A percentile compares a stretch with the other conserved stretches of the same genome.
These are phyloP conservation scores for Sciaenops ocellatus DNA, from an alignment of 2,797 vertebrate genomes.

Conservation along the genomic window DNA sequence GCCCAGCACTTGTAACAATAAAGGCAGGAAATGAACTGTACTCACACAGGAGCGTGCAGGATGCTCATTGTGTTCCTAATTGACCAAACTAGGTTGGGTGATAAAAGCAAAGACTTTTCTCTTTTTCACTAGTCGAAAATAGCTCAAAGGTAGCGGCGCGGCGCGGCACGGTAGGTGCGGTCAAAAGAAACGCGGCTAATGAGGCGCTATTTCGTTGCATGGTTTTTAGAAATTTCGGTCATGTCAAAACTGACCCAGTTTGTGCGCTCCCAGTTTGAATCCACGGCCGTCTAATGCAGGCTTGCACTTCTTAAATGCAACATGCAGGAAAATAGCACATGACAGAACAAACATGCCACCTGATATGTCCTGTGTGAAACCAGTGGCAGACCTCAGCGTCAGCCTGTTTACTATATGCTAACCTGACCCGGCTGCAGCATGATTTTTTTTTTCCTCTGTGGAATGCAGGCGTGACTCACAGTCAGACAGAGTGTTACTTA, in stretches of 20 bases:
- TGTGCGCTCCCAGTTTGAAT: constrained; percentile 38
- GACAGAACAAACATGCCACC: constrained; percentile 1
- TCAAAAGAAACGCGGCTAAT: constrained; percentile 50
- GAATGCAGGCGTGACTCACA: constrained; percentile 55
- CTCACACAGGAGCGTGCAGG: constrained; percentile 64
- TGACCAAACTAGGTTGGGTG: constrained; percentile 69
- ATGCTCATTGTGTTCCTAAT: constrained; percentile 74
- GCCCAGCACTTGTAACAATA: constrained; percentile 79
- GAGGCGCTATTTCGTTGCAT: constrained; percentile 45
- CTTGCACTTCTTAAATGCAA: neutral
- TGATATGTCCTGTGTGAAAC: neutral
- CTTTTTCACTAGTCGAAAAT: constrained; percentile 51
- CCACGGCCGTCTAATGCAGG: neutral
- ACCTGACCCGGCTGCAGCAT: constrained; percentile 50
- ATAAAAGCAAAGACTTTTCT: constrained; percentile 60
- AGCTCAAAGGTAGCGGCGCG: constrained; percentile 48
- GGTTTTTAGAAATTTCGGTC: constrained; percentile 17
- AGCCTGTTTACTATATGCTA: constrained; percentile 39
- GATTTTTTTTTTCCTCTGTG: constrained; percentile 57
- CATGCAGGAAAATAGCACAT: neutral
- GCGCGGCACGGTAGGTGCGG: constrained; percentile 25
- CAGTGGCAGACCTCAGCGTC: neutral
- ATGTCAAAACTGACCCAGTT: constrained; percentile 60
- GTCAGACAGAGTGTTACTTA: constrained; percentile 56
- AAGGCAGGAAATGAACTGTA: constrained; percentile 81